A percentile compares a stretch with the other conserved stretches of the same genome.
These are phyloP conservation scores for Phrynocephalus forsythii DNA, from an alignment of 2,797 vertebrate genomes.

Conservation along the genomic window DNA sequence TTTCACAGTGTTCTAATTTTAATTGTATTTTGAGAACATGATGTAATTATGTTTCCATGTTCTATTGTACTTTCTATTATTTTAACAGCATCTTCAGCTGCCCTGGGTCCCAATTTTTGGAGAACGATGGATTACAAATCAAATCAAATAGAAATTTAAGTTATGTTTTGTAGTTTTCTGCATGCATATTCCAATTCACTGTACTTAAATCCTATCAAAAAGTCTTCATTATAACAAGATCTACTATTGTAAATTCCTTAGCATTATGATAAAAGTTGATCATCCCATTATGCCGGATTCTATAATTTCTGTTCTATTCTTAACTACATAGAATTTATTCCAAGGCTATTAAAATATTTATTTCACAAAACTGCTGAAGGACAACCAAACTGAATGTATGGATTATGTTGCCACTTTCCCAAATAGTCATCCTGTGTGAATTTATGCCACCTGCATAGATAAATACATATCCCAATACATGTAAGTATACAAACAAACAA, in stretches of 20 bases:
- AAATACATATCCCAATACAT: not conserved
- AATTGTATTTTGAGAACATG: no score
- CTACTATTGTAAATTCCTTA: not conserved
- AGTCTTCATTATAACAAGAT: not conserved
- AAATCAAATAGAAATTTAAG: not conserved
- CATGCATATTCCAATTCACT: not conserved
- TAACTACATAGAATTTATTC: not conserved
- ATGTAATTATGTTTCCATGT: no score
- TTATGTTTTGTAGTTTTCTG: not conserved
- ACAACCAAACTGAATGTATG: slow-evolving; percentile 18
- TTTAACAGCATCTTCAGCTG: no score
- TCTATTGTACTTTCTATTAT: no score
- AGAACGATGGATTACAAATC: no score
- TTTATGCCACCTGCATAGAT: not conserved
- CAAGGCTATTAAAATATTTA: not conserved
- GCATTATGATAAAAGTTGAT: not conserved
- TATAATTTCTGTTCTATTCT: not conserved
- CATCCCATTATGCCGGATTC: not conserved
- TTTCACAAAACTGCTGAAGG: not conserved
- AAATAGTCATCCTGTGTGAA: slow-evolving; percentile 25
- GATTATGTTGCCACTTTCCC: not conserved
- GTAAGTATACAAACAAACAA: slow-evolving; percentile 62
- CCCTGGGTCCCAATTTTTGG: no score
- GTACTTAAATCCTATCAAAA: not conserved
- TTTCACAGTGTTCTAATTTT: no score